phyloP scores from a whole-genome alignment of 2,888 invertebrate genomes.

The Chironomus riparius region DNA sequence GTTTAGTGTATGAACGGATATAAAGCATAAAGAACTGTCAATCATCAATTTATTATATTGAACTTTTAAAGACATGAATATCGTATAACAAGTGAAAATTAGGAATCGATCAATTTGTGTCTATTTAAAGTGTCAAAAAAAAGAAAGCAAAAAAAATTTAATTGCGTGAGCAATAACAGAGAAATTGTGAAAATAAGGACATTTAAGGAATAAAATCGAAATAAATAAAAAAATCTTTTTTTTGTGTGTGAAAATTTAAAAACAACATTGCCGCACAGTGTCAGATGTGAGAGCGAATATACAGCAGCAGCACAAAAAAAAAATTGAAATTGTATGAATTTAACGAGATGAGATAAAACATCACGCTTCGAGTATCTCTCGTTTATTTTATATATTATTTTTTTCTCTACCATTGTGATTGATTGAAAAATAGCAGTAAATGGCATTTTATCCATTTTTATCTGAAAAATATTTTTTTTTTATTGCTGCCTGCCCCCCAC shows the following conservation, averaged over 20 bases:
- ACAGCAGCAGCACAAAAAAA: not conserved
- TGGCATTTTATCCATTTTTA: constrained; percentile 12
- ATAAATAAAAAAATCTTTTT: not conserved
- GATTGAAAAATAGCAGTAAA: constrained; percentile 19
- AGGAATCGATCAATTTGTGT: not conserved
- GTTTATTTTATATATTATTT: not conserved
- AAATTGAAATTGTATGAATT: not conserved
- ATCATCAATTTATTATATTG: not conserved
- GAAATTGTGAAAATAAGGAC: not conserved
- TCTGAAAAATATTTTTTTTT: not conserved
- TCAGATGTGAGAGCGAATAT: not conserved
- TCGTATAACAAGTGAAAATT: not conserved
- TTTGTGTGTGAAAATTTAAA: not conserved
- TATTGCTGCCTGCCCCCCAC: not conserved
- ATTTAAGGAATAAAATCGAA: not conserved
- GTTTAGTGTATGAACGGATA: not conserved
- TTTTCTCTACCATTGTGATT: constrained; percentile 1
- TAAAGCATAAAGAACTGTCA: not conserved
- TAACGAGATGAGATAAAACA: not conserved
- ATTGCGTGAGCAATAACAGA: not conserved
- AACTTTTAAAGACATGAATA: not conserved
- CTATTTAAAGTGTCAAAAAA: not conserved
- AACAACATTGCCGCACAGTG: not conserved
- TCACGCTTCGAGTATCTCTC: not conserved
- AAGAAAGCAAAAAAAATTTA: not conserved